Conservation (phyloP, 1,140 invertebrate species). For the Orchesella cincta region DNA sequence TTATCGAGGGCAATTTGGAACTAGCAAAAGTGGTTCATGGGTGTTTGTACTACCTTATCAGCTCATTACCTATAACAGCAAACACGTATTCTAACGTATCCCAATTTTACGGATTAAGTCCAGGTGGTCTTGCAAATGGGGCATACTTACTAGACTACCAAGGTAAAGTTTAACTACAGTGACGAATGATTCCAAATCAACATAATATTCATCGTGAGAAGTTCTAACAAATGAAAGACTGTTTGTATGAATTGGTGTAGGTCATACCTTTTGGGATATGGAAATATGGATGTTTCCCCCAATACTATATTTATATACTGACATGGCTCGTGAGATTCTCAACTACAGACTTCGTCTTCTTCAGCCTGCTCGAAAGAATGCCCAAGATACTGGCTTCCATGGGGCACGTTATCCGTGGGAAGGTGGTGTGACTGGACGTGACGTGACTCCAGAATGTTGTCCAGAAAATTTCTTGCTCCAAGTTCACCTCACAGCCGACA, state of each 20-base stretch:
- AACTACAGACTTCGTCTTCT: conserved; percentile 53
- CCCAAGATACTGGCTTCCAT: conserved; percentile 52
- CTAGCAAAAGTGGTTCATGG: conserved; percentile 55
- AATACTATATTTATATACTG: conserved; percentile 55
- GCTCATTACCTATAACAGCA: conserved; percentile 54
- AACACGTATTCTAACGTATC: conserved; percentile 35
- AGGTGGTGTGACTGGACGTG: conserved; percentile 54
- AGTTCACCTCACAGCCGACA: conserved; percentile 58
- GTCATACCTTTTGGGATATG: conserved; percentile 61
- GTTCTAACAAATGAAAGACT: no score
- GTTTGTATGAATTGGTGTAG: no score
- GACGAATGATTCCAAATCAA: no score
- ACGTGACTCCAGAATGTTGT: conserved; percentile 52
- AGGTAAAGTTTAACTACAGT: no score
- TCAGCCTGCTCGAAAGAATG: conserved; percentile 53
- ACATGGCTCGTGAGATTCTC: conserved; percentile 52
- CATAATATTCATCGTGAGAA: no score
- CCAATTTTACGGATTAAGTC: conserved; percentile 53
- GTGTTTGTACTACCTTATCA: conserved; percentile 57
- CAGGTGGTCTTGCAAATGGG: conserved; percentile 51
- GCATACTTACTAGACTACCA: conserved; percentile 49
- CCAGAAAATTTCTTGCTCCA: conserved; percentile 45
- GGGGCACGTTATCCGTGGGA: conserved; percentile 60
- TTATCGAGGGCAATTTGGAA: conserved; percentile 47
- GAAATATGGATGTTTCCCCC: conserved; percentile 59